Base-by-base conservation (phyloP, 1,140 invertebrate species). In the Brachionus asplanchnoidis region DNA sequence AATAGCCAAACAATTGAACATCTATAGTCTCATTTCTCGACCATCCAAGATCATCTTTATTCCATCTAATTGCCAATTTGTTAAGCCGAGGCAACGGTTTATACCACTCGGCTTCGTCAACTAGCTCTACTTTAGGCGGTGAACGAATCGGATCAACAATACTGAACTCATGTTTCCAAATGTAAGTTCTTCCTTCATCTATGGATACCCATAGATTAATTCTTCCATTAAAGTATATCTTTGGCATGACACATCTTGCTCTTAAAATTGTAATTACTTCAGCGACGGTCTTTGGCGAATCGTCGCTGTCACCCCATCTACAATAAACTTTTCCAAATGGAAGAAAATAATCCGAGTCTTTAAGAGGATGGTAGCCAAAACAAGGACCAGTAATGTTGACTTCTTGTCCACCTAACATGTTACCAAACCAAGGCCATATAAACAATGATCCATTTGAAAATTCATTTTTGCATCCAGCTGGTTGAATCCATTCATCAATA, bases 351-450 rank as follows among this genome's bases (percentile, higher is more conserved):
- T 82, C 79, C 7, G 79, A 82, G 40, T 60, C 65, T 26, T 42
- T 60, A 9, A 42, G 8, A 20, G 79, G 79, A 40, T 82, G 79
- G 40, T 82, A 82, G 11, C 79, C 79, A 82, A 96, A 95, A 88
- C 96, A 98, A 9, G 96, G 96, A 0, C 96, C 96, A 0, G 95
- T 97, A 32, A 98, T 95, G 87, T 97, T 97, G 4, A 98, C 95
- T 65, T 97, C 92, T 0, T 95, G 96, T 9, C 95, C 95, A 3
- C 95, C 95, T 66, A 98, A 90, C 96, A 98, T 97, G 88, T 95
- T 95, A 17, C 95, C 95, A 88, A 94, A 95, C 89, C 97, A 94
- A 0, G 96, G 95, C 0, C 95, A 95, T 87, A 97, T 96, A 75
- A 94, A 93, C 32, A 97, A 88, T 0, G 93, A 93, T 85, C 82